phyloP scores from a whole-genome alignment of 2,797 vertebrate genomes.

The Channallabes apus region DNA sequence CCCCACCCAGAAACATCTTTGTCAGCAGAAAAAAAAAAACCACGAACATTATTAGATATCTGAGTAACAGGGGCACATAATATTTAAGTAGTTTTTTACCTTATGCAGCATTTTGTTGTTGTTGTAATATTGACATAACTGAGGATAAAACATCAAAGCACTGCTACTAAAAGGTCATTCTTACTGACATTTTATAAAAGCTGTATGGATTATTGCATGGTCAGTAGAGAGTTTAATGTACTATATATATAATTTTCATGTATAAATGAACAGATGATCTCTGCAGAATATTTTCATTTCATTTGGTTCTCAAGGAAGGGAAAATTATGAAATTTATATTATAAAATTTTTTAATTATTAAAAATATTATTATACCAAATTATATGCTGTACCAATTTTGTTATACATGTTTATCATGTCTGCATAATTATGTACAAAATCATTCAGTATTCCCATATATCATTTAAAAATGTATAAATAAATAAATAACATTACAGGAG shows the following conservation, averaged over 20 bases:
- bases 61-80: conserved; percentile 7
- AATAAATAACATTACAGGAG: no score
- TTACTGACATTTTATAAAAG: conserved; percentile 1
- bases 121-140: not conserved
- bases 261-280: not conserved
- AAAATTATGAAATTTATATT: no score
- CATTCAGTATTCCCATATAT: no score
- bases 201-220: not conserved
- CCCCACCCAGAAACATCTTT: not conserved
- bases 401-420: no score
- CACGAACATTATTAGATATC: not conserved
- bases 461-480: no score
- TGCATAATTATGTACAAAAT: no score
- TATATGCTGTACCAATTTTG: no score
- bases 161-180: not conserved
- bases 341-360: no score
- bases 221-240: not conserved
- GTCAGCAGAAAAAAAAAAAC: not conserved
- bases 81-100: conserved; percentile 23
- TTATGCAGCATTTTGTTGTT: conserved; percentile 9
- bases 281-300: not conserved
- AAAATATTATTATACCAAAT: no score
- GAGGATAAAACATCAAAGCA: not conserved
- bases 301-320: not conserved
- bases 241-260: not conserved